These are phyloP conservation scores for Boloria euphrosyne DNA, from an alignment of 2,888 invertebrate species.

Conservation along the genomic window DNA sequence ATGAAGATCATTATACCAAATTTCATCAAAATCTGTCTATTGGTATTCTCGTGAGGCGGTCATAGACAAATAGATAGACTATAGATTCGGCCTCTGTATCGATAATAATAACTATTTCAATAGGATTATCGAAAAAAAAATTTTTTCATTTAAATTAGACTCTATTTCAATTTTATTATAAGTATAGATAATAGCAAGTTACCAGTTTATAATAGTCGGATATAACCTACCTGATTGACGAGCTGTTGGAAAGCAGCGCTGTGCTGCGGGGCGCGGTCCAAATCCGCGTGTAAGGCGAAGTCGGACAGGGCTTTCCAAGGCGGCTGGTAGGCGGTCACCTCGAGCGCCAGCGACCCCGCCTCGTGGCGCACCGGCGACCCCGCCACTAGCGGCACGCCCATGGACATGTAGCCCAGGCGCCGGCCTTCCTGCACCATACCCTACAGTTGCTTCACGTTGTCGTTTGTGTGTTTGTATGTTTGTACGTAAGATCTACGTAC, in stretches of 20 bases:
- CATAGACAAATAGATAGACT: too few species aligned
- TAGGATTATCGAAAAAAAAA: too few species aligned
- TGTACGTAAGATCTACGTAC: neutral
- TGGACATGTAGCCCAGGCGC: conserved; percentile 95
- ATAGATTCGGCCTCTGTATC: too few species aligned
- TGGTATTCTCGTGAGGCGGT: too few species aligned
- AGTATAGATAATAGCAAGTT: too few species aligned
- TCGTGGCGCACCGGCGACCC: conserved; percentile 96
- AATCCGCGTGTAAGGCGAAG: conserved; percentile 96
- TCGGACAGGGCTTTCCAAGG: conserved; percentile 98
- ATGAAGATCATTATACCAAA: too few species aligned
- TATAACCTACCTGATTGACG: conserved; percentile 90
- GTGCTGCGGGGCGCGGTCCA: conserved; percentile 93
- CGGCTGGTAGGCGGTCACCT: conserved; percentile 95
- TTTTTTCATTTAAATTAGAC: too few species aligned
- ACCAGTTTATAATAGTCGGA: too few species aligned
- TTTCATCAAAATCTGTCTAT: too few species aligned
- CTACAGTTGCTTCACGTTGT: neutral
- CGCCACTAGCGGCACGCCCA: conserved; percentile 99
- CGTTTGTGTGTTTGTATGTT: neutral
- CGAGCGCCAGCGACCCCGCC: conserved; percentile 93
- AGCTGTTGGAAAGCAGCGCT: conserved; percentile 97
- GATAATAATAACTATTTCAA: too few species aligned
- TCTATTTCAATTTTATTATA: too few species aligned
- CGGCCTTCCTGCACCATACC: conserved; percentile 90